Conservation (phyloP, 2,888 invertebrate species). For the Cheilosia vernalis region DNA sequence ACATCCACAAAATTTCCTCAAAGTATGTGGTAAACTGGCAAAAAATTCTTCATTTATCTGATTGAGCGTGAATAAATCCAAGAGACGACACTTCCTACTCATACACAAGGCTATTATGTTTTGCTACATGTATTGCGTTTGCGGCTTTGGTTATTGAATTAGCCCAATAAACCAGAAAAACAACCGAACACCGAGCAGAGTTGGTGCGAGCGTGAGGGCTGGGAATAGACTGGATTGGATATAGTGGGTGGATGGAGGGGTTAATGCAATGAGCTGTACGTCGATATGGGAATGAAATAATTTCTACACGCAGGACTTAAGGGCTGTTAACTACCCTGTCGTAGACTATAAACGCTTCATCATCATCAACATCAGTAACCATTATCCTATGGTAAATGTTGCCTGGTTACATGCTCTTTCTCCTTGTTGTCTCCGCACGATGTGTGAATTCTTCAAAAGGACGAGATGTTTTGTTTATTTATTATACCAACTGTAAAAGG, state of each 20-base stretch:
- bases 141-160: conserved; percentile 83
- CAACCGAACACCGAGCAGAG: conserved; percentile 79
- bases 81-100: conserved; percentile 69
- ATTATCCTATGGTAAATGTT: conserved; percentile 64
- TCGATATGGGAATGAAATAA: conserved; percentile 76
- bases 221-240: neutral
- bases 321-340: conserved; percentile 75
- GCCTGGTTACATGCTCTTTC: conserved; percentile 36
- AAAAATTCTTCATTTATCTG: conserved; percentile 80
- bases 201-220: conserved; percentile 54
- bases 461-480: conserved; percentile 34
- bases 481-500: conserved; percentile 1
- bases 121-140: conserved; percentile 48
- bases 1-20: conserved; percentile 62
- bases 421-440: conserved; percentile 27
- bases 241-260: conserved; percentile 45
- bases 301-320: conserved; percentile 73
- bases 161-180: conserved; percentile 84
- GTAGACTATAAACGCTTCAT: conserved; percentile 72
- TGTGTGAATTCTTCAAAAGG: conserved; percentile 45
- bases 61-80: conserved; percentile 82
- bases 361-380: conserved; percentile 73
- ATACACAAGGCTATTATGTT: conserved; percentile 69
- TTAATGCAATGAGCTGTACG: conserved; percentile 78
- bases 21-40: conserved; percentile 35